Evolutionary conservation across 2,113 vertebrate species (phyloP).

Genomic region (Myotis lucifugus): DNA sequence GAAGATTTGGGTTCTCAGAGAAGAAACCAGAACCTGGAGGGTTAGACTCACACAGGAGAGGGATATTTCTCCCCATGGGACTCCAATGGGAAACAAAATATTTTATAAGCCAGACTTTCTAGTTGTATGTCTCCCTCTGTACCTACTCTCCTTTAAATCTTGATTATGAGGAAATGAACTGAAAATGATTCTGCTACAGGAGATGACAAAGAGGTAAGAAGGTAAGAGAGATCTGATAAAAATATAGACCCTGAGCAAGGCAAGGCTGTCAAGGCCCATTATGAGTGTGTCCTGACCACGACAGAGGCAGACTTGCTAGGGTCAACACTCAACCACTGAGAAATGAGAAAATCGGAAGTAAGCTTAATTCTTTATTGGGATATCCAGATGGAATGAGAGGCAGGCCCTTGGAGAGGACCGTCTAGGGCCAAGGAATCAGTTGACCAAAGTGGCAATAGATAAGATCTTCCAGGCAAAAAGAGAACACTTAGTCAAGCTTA

Average conservation of each 20-base stretch:
- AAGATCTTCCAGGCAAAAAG: background rate
- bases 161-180: background rate
- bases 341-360: background rate
- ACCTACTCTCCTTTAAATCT: background rate
- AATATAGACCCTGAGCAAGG: background rate
- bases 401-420: background rate
- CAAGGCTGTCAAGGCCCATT: background rate
- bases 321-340: background rate
- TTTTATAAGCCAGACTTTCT: slow-evolving; percentile 16
- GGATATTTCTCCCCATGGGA: background rate
- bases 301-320: background rate
- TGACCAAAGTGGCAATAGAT: background rate
- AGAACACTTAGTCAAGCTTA: background rate
- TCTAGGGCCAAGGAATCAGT: background rate
- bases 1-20: background rate
- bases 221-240: background rate
- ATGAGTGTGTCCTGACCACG: background rate
- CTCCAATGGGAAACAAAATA: background rate
- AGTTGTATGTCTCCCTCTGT: background rate
- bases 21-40: background rate
- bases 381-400: background rate
- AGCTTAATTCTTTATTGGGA: background rate
- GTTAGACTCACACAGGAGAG: background rate
- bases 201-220: background rate
- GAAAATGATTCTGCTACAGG: background rate